Evolutionary conservation across 2,888 invertebrate genomes (phyloP).

Genomic region (Chrysopilus asiliformis): DNA sequence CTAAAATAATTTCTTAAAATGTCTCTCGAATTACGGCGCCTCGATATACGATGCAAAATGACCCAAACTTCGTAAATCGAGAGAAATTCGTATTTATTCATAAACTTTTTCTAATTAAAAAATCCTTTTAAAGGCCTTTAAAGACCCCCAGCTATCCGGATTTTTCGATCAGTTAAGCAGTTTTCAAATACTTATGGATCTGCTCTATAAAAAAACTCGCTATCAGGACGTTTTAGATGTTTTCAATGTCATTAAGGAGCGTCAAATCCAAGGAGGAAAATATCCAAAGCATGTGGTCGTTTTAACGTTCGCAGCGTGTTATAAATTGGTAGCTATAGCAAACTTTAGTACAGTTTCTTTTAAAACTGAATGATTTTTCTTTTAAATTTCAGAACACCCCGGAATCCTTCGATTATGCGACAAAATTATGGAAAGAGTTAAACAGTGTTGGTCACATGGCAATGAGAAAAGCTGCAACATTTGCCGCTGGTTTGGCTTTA

Average conservation of each 20-base stretch:
- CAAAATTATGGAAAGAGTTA: slow-evolving; percentile 47
- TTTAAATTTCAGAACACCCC: slow-evolving; percentile 50
- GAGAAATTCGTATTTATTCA: neutral
- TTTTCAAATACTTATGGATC: slow-evolving; percentile 55
- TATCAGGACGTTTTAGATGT: slow-evolving; percentile 52
- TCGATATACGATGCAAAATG: too few species aligned
- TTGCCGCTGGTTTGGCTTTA: slow-evolving; percentile 51
- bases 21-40: too few species aligned
- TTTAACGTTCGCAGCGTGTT: slow-evolving; percentile 56
- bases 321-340: slow-evolving; percentile 48
- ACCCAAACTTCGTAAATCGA: neutral
- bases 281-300: slow-evolving; percentile 55
- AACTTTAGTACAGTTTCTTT: neutral
- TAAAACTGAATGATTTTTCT: too few species aligned
- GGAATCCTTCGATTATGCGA: slow-evolving; percentile 49
- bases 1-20: neutral
- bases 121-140: slow-evolving; percentile 41
- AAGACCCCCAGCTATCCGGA: slow-evolving; percentile 43
- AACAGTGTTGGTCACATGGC: slow-evolving; percentile 42
- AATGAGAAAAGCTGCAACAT: slow-evolving; percentile 47
- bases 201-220: slow-evolving; percentile 52
- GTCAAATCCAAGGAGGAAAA: slow-evolving; percentile 47
- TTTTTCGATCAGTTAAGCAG: slow-evolving; percentile 61
- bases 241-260: slow-evolving; percentile 46
- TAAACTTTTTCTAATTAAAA: slow-evolving; percentile 3